Evolutionary conservation across 2,113 vertebrate genomes (phyloP).

Genomic region (Syrmaticus mikado): DNA sequence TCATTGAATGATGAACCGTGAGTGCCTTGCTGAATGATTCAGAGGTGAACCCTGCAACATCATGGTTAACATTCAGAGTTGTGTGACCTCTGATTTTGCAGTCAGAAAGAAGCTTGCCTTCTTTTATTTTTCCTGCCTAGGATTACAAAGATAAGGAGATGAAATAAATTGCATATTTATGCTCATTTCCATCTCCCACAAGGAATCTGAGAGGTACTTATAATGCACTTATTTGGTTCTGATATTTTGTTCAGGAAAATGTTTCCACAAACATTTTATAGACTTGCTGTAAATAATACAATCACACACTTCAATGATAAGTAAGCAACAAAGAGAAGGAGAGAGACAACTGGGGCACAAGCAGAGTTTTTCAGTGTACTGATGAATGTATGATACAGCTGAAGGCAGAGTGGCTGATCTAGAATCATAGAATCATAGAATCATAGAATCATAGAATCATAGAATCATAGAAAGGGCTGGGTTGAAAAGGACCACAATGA

Average conservation of each 20-base stretch:
- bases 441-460: too few species aligned
- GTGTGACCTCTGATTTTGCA: not conserved
- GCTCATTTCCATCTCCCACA: not conserved
- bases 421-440: not conserved
- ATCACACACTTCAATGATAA: not conserved
- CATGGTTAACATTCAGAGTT: not conserved
- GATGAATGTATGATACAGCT: not conserved
- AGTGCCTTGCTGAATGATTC: not conserved
- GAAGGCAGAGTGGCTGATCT: not conserved
- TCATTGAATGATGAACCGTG: not conserved
- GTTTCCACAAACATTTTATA: slow-evolving; percentile 31
- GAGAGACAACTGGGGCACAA: not conserved
- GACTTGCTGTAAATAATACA: slow-evolving; percentile 46
- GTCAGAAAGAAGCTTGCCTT: not conserved
- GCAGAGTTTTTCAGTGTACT: not conserved
- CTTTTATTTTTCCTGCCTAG: not conserved
- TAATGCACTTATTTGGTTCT: slow-evolving; percentile 38
- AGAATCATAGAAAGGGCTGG: too few species aligned
- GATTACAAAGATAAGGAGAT: not conserved
- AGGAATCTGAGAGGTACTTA: slow-evolving; percentile 23
- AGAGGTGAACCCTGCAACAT: not conserved
- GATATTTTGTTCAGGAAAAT: slow-evolving; percentile 44
- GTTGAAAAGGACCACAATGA: too few species aligned
- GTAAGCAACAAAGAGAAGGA: not conserved
- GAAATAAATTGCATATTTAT: slow-evolving; percentile 3